Percentiles rank a stretch among this genome's conserved stretches.
Evolutionary conservation across 2,888 invertebrate genomes (phyloP).

Genomic region (Hydraecia micacea): DNA sequence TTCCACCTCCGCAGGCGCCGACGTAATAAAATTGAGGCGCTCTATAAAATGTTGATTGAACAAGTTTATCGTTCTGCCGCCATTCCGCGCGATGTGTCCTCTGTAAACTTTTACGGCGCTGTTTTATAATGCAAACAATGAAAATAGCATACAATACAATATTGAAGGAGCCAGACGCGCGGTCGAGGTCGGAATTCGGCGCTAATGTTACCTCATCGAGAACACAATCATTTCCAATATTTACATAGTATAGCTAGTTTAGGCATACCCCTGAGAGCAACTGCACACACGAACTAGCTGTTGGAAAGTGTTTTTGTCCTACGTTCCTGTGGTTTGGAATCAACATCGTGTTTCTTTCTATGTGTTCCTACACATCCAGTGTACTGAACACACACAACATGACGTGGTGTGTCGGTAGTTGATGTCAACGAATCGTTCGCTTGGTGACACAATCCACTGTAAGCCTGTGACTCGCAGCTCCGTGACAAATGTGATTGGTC

Average conservation of each 20-base stretch:
- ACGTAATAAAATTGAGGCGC: slow-evolving; percentile 48
- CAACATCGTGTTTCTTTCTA: background rate
- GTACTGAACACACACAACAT: background rate
- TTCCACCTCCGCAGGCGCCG: background rate
- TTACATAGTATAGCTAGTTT: background rate
- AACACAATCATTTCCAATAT: background rate
- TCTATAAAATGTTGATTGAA: slow-evolving; percentile 61
- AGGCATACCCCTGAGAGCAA: slow-evolving; percentile 1
- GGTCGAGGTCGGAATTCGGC: background rate
- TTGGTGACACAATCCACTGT: no score
- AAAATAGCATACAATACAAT: background rate
- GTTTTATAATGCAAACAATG: slow-evolving; percentile 36
- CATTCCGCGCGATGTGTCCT: slow-evolving; percentile 15
- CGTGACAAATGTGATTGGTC: slow-evolving; percentile 7
- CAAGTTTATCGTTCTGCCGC: slow-evolving; percentile 50
- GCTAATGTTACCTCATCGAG: background rate
- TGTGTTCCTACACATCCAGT: background rate
- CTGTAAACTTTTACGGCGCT: slow-evolving; percentile 37
- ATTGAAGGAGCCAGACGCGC: background rate
- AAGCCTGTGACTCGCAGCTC: background rate
- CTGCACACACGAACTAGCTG: background rate
- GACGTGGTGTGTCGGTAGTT: background rate
- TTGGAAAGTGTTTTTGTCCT: background rate
- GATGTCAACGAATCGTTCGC: no score
- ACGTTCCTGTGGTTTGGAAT: background rate